Conservation (phyloP, 2,888 invertebrate species). For the Leptopilina myrica region DNA sequence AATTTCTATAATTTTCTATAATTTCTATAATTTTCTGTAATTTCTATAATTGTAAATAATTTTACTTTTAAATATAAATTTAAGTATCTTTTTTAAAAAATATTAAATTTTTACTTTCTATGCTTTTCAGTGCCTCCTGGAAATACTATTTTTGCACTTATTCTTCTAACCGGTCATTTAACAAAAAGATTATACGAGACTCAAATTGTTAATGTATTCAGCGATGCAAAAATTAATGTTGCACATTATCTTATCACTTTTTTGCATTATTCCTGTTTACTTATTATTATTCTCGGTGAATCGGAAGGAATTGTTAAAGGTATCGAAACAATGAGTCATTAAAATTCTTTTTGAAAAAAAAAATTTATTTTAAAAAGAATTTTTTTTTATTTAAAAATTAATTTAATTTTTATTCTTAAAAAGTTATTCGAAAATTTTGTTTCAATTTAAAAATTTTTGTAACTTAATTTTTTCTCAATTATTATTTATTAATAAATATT, state of each 20-base stretch:
- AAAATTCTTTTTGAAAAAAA: background rate
- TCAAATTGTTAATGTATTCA: constrained; percentile 88
- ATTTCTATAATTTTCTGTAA: too few species aligned
- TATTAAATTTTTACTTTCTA: too few species aligned
- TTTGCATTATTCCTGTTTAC: constrained; percentile 87
- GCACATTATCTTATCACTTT: constrained; percentile 87
- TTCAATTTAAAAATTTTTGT: background rate
- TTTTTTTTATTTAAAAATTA: constrained; percentile 10
- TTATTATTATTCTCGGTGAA: constrained; percentile 83
- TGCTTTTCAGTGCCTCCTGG: constrained; percentile 80
- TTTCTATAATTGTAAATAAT: too few species aligned
- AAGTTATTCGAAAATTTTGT: constrained; percentile 14
- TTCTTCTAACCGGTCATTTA: constrained; percentile 84
- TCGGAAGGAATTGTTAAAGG: constrained; percentile 82
- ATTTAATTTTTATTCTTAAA: background rate
- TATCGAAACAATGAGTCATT: constrained; percentile 51
- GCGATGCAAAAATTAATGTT: constrained; percentile 87
- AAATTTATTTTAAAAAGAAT: background rate
- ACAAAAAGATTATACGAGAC: constrained; percentile 89
- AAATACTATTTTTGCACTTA: constrained; percentile 80
- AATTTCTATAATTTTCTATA: too few species aligned
- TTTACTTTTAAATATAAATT: too few species aligned
- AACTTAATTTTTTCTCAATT: background rate
- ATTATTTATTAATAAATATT: constrained; percentile 11
- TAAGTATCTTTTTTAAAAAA: too few species aligned